Evolutionary conservation across 2,113 vertebrate genomes (phyloP).

Genomic region (Hemichromis elongatus): DNA sequence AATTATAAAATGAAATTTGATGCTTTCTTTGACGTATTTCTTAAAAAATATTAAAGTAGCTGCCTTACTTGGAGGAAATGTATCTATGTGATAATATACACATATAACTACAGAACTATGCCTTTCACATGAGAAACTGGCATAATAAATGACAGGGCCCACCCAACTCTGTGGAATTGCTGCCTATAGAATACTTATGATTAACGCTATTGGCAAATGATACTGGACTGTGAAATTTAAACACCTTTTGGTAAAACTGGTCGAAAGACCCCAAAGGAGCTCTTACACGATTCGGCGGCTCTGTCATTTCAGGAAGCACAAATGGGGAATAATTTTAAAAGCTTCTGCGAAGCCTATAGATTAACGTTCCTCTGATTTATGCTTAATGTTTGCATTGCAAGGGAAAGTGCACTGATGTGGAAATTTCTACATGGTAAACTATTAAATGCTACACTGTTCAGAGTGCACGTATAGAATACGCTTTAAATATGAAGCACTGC

Average conservation of each 20-base stretch:
- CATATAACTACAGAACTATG: background rate
- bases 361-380: background rate
- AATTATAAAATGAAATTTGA: background rate
- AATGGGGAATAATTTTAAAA: constrained; percentile 47
- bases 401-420: background rate
- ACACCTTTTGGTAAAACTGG: constrained; percentile 29
- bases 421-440: background rate
- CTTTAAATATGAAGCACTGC: background rate
- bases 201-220: constrained; percentile 43
- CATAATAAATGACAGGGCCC: background rate
- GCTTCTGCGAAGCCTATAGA: constrained; percentile 26
- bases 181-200: constrained; percentile 46
- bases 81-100: background rate
- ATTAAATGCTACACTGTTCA: background rate
- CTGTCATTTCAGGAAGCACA: constrained; percentile 38
- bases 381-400: constrained; percentile 22
- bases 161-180: background rate
- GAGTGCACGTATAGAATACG: background rate
- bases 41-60: background rate
- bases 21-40: background rate
- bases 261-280: constrained; percentile 46
- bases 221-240: constrained; percentile 51
- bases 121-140: background rate
- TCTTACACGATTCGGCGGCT: constrained; percentile 57
- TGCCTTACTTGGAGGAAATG: background rate